Base-by-base conservation (phyloP, 2,797 vertebrate genomes). In the Acipenser transmontanus region DNA sequence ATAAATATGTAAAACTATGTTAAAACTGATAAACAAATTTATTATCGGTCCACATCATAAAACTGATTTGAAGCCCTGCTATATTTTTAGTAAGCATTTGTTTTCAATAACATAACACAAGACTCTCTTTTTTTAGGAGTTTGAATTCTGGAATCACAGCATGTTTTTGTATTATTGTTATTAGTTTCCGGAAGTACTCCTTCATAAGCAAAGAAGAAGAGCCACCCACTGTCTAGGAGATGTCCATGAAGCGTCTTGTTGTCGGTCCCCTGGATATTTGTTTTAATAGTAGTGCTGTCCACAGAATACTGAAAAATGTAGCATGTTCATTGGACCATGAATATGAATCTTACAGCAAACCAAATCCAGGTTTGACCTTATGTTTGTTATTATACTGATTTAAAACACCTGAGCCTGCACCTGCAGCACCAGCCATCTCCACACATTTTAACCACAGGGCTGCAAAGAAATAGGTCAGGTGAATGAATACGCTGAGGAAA, bases 321-420 rank as follows among this genome's bases (percentile, higher is more conserved):
- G 93, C 89, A 12, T 99, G 97, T 81, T 93, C 93, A 68, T 84
- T 97, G 84, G 96, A 98, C 70, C 97, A 98, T 0, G 97, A 99
- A 76, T 99, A 99, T 64, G 96, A 98, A 51, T 92, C 97, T 0
- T 99, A 98, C 73, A 88, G 83, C 82, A 91, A 80, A 80, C 76
- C 88, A 34, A 88, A 89, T 59, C 79, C 75, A 92, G 95, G 97
- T 98, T 79, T 78, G 81, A 4, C 34, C 34, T 34, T 34, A 34
- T 34, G 34, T 34, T 34, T 34, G 34, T 34, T 17, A 34, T 34
- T 34, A 34, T 34, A 34, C 34, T 34, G 34, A 34, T 34, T 34
- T 34, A 34, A 34, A 34, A 34, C 34, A 34, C 34, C 34, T 34
- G 34, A 34, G 34, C 34, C 34, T 17, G 34, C 34, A 34, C 34